Evolutionary conservation across 1,140 invertebrate species (phyloP), one percentile per base, ranked within the genome.

Genomic region (Leptinotarsa texana): DNA sequence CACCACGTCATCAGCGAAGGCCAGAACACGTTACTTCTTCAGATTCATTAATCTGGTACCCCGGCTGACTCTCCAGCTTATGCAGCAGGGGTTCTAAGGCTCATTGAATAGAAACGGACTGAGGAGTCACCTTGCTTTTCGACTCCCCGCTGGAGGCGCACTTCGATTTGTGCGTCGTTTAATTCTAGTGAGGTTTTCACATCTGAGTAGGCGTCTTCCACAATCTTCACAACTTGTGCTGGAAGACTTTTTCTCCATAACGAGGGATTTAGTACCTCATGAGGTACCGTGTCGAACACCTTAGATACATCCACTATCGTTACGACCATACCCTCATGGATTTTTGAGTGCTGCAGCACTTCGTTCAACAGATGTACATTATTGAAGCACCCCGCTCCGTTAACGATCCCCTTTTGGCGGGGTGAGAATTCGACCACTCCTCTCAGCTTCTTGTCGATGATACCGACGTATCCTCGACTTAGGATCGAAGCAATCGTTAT

Each of bases 101-200:
- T 69, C 47, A 62, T 86, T 85, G 2, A 82, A 82, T 69, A 86
- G 84, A 5, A 87, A 21, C 0, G 87, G 86, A 0, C 83, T 85
- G 3, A 89, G 0, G 82, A 79, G 61, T 87, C 85, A 0, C 89
- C 88, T 74, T 89, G 88, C 62, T 86, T 84, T n/a, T n/a, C n/a
- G 1, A 88, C 87, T 0, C 88, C 88, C 24, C 81, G 77, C 1
- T 78, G 77, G 13, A 85, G 78, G 11, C 48, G 63, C 13, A 83
- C 79, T 11, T 76, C 74, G 76, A 3, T 61, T 49, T 62, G 80
- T 81, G n/a, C 63, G 0, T 73, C 68, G 21, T 71, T 72, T 0
- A 82, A 76, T 51, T 77, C 71, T n/a, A 80, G 69, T 3, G 61
- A 68, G 0, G 84, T 85, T 1, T 63, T 66, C 3, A 78, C 75